A percentile compares a stretch with the other conserved stretches of the same genome.
These are phyloP conservation scores for Drosophila maculinotata DNA, from an alignment of 2,888 invertebrate genomes.

Conservation along the genomic window DNA sequence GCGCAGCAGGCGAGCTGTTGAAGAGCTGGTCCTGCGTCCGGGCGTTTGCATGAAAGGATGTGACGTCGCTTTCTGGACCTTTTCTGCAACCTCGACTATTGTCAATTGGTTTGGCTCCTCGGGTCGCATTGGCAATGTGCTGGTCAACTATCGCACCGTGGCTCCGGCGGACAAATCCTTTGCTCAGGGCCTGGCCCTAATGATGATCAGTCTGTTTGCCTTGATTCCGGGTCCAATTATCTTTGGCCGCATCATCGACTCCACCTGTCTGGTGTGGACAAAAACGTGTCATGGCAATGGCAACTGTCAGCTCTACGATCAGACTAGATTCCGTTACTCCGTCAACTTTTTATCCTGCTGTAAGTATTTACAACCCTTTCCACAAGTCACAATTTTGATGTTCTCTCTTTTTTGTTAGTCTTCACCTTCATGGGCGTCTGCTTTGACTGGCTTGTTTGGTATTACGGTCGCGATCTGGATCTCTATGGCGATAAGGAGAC, in stretches of 20 bases:
- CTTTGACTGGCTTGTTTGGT: conserved; percentile 88
- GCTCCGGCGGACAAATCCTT: conserved; percentile 88
- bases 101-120: conserved; percentile 88
- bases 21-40: conserved; percentile 73
- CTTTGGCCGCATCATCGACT: conserved; percentile 88
- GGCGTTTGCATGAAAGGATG: conserved; percentile 86
- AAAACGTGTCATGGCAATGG: conserved; percentile 87
- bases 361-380: conserved; percentile 73
- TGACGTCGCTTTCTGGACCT: conserved; percentile 85
- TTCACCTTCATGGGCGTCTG: conserved; percentile 87
- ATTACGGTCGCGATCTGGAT: conserved; percentile 87
- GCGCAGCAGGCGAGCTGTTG: conserved; percentile 41
- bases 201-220: conserved; percentile 88
- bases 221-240: conserved; percentile 90
- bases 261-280: conserved; percentile 89
- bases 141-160: conserved; percentile 89
- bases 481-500: conserved; percentile 86
- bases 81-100: conserved; percentile 86
- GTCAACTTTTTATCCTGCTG: conserved; percentile 87
- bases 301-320: conserved; percentile 89
- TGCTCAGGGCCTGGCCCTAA: conserved; percentile 88
- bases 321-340: conserved; percentile 86
- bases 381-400: background rate
- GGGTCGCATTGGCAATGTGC: conserved; percentile 88
- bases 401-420: conserved; percentile 79